Base-by-base conservation (phyloP, 2,113 vertebrate species). In the Pteronura brasiliensis region DNA sequence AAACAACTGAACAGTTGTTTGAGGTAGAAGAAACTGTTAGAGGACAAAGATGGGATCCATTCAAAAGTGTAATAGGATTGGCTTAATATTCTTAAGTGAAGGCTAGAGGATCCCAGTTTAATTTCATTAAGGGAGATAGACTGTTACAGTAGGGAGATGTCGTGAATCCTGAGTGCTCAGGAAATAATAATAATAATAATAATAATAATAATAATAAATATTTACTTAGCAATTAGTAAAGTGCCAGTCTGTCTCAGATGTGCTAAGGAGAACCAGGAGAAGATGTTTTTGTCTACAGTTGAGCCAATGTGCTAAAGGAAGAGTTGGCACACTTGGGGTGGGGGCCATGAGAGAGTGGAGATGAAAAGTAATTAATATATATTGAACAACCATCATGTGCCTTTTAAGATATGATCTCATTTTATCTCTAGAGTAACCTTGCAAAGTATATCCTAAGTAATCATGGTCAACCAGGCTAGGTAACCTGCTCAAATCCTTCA, bases 381-480 rank as follows among this genome's bases (percentile, higher is more conserved):
- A 90, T 49, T 36, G 80, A 72, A 94, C 59, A 97, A 52, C 90
- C 93, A 88, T 86, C 65, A 74, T 91, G 59, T 34, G 27, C 93
- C 9, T 81, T 97, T 98, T 93, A 29, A 98, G 97, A 88, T 29
- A 97, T 97, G 97, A 96, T 88, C 97, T 97, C 97, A 97, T 93
- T 96, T 72, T 95, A 67, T 95, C 93, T 93, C 97, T 90, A 92
- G 63, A 85, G 59, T 57, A 63, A 96, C 92, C 39, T 86, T 91
- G 59, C 20, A 88, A 65, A 88, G 49, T 79, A 44, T 90, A 59
- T 93, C 94, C 76, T 76, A 95, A 55, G 72, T 76, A 93, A 71
- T 80, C 31, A 65, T 47, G 59, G 49, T 95, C 81, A 77, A 65
- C 57, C 59, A 88, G 82, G 59, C 25, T 31, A 80, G 49, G 14